Evolutionary conservation across 2,888 invertebrate species (phyloP), one percentile per base, ranked within the genome.

Genomic region (Tetragonisca angustula): DNA sequence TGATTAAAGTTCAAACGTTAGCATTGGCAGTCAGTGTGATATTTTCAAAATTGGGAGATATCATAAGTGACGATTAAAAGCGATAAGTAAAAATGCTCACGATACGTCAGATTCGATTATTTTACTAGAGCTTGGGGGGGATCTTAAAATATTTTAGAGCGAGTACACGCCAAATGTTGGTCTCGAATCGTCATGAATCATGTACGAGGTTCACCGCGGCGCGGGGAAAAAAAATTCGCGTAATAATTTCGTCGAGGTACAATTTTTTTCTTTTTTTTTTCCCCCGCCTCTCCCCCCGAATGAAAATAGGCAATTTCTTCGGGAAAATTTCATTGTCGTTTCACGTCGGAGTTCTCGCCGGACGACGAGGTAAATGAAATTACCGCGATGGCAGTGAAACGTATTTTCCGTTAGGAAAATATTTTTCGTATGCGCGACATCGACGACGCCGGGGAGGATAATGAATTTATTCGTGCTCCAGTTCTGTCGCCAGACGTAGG

Each of bases 401-500:
- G 56, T 27, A 24, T 49, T 11, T 11, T 4, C 11, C 9, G 62
- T 2, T 24, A 3, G 36, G 17, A 27, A 62, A 71, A 76, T 70
- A 71, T 72, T 72, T 77, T 77, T 54, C 54, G 64, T 54, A 54
- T 54, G 72, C 72, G n/a, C 64, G 62, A 49, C 64, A 72, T 72
- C 27, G 43, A 6, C 64, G 4, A 50, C 4, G n/a, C 5, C n/a
- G 6, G n/a, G n/a, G n/a, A 27, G 54, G 13, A 77, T 77, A 72
- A 77, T 49, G 77, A 77, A 77, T 77, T 77, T 72, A 77, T 77
- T 77, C 77, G 49, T 11, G 62, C 64, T 72, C 64, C 72, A 54
- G 1, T 64, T 64, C 54, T 64, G 64, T 72, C 77, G 52, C 21
- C 17, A 54, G 52, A n/a, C 64, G 27, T 54, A 64, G 72, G 27